Percentiles rank a stretch among this genome's conserved stretches.
These are phyloP conservation scores for Megaceryle torquata DNA, from an alignment of 2,113 vertebrate species.

Conservation along the genomic window DNA sequence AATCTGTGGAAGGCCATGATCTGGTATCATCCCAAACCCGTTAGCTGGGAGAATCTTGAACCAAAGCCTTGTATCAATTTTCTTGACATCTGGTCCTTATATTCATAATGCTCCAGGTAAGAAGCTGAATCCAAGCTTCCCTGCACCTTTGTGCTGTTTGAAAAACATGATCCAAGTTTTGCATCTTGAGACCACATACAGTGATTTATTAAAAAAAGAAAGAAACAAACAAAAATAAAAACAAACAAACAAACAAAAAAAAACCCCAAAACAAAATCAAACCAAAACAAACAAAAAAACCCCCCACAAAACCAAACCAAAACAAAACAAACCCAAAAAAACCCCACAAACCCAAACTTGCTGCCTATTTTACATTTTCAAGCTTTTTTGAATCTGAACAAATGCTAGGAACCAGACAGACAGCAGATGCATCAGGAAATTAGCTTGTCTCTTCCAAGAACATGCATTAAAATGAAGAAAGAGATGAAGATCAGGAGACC, in stretches of 20 bases:
- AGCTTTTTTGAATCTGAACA: background rate
- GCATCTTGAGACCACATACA: background rate
- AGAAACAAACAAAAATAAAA: background rate
- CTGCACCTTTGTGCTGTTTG: background rate
- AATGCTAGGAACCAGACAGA: background rate
- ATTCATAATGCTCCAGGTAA: background rate
- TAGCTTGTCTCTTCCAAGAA: slow-evolving; percentile 6
- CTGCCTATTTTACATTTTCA: background rate
- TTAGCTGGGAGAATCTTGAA: background rate
- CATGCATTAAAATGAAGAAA: slow-evolving; percentile 7
- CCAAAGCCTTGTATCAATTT: background rate
- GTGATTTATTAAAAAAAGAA: background rate
- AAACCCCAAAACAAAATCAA: too few relatives aligned
- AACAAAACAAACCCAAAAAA: background rate
- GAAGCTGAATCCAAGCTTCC: background rate
- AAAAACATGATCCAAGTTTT: background rate
- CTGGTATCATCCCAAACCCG: background rate
- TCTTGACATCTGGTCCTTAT: background rate
- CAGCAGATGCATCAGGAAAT: slow-evolving; percentile 35
- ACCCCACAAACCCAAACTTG: background rate
- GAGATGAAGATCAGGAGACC: background rate
- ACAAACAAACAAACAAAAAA: background rate
- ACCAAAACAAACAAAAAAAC: background rate
- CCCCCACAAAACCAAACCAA: too few relatives aligned
- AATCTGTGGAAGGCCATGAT: background rate